A percentile compares a stretch with the other conserved stretches of the same genome.
Conservation (phyloP, 2,888 invertebrate genomes). For the Vandiemenella viatica region DNA sequence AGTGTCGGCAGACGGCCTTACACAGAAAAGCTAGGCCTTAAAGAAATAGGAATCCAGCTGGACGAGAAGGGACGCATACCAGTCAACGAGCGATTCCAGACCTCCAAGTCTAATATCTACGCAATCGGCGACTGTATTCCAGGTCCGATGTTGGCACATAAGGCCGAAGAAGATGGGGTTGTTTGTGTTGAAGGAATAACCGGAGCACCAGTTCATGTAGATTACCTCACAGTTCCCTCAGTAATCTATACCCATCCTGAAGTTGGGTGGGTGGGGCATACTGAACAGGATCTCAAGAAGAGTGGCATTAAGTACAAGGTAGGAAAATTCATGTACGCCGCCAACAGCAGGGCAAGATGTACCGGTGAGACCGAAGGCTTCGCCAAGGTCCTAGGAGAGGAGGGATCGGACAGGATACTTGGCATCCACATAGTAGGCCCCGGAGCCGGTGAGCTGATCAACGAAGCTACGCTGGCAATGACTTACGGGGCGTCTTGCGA, state of each 20-base stretch:
- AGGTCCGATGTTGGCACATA: slow-evolving; percentile 99
- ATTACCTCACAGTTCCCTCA: slow-evolving; percentile 97
- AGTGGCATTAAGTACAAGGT: slow-evolving; percentile 87
- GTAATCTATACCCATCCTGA: slow-evolving; percentile 99
- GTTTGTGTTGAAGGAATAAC: slow-evolving; percentile 86
- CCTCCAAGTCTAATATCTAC: slow-evolving; percentile 83
- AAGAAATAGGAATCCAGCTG: slow-evolving; percentile 78
- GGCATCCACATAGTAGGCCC: slow-evolving; percentile 75
- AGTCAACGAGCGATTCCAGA: slow-evolving; percentile 88
- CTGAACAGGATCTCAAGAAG: slow-evolving; percentile 87
- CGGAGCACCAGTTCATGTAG: slow-evolving; percentile 88
- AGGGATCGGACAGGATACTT: slow-evolving; percentile 81
- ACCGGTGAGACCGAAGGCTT: slow-evolving; percentile 96
- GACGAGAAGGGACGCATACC: slow-evolving; percentile 90
- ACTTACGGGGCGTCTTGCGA: slow-evolving; percentile 98
- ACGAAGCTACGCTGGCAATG: slow-evolving; percentile 65
- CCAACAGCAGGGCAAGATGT: slow-evolving; percentile 98
- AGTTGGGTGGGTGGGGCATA: slow-evolving; percentile 95
- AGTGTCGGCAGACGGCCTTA: slow-evolving; percentile 91
- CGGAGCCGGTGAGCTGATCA: slow-evolving; percentile 62
- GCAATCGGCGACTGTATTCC: slow-evolving; percentile 98
- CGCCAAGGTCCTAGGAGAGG: slow-evolving; percentile 86
- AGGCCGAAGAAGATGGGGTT: slow-evolving; percentile 97
- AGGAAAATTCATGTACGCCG: slow-evolving; percentile 95
- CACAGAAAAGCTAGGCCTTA: slow-evolving; percentile 78